Evolutionary conservation across 2,888 invertebrate species (phyloP), one percentile per base, ranked within the genome.

Genomic region (Melitaea athalia): DNA sequence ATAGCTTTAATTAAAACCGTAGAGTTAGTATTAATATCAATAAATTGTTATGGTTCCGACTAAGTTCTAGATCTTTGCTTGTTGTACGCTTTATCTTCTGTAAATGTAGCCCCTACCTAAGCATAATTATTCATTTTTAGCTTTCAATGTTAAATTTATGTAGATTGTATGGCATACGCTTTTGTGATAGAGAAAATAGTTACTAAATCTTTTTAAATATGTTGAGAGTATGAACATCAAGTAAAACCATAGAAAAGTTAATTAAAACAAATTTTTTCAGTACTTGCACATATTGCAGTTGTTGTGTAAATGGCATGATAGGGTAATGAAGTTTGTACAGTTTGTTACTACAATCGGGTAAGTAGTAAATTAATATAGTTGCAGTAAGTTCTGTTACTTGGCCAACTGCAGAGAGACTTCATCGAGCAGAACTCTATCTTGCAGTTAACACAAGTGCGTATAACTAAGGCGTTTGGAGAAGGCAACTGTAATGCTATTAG

Each of bases 291-390:
- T 49, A 57, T 31, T 50, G 31, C 42, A 57, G 62, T 14, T 62
- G 42, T 67, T 59, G 43, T 59, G 67, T 62, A 47, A 53, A 43
- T 63, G 38, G 42, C 47, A 14, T 55, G 45, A 66, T 55, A 53
- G 53, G 14, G 55, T 57, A 64, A 64, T 68, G 57, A 63, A 59
- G 55, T 66, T 59, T 52, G 63, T 59, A 52, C 52, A 53, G 60
- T 67, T 64, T 24, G 55, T 63, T 71, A 62, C 61, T 66, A 72
- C 63, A 59, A 62, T 65, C 63, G 69, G 72, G 63, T 74, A 72
- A 72, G 71, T 75, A 68, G 63, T 74, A 73, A 72, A 75, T 76
- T 74, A 75, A 73, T 75, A 74, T 72, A 71, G 71, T 72, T 71
- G 68, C 68, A 71, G 50, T 53, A 71, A 77, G 74, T 75, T 74